Percentiles rank a stretch among this genome's conserved stretches.
phyloP scores from a whole-genome alignment of 2,888 invertebrate species.

The Crioceris asparagi region DNA sequence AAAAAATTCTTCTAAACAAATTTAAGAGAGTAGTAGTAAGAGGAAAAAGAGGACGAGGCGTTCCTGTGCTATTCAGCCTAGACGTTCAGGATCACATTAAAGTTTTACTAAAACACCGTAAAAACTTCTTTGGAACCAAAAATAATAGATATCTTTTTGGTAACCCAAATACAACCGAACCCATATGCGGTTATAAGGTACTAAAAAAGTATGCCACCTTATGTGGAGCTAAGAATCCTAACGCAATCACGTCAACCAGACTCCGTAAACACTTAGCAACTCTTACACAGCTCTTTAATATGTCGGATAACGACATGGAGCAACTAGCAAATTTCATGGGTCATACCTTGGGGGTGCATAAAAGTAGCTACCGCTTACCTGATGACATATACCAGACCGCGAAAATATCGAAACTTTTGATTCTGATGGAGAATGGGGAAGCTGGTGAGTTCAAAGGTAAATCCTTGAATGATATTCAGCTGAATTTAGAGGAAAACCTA shows the following conservation, averaged over 20 bases:
- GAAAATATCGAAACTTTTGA: conserved; percentile 7
- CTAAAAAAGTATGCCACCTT: conserved; percentile 15
- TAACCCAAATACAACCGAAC: conserved; percentile 6
- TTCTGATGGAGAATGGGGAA: conserved; percentile 14
- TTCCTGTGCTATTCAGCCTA: conserved; percentile 19
- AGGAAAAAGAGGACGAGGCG: conserved; percentile 13
- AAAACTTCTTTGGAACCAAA: too few species aligned
- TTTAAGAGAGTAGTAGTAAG: conserved; percentile 15
- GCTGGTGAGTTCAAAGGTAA: conserved; percentile 13
- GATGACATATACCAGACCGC: conserved; percentile 11
- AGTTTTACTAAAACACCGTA: conserved; percentile 4
- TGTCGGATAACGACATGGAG: conserved; percentile 16
- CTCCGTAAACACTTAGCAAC: too few species aligned
- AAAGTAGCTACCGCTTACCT: conserved; percentile 10
- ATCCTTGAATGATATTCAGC: conserved; percentile 13
- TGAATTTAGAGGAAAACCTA: conserved; percentile 11
- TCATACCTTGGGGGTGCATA: conserved; percentile 17
- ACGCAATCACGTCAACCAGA: too few species aligned
- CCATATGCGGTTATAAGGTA: conserved; percentile 18
- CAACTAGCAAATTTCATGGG: conserved; percentile 21
- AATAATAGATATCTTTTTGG: conserved; percentile 9
- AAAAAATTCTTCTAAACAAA: conserved; percentile 9
- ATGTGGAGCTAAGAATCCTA: too few species aligned
- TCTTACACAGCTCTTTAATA: too few species aligned
- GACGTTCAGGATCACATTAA: conserved; percentile 19